Evolutionary conservation across 2,113 vertebrate genomes (phyloP), one percentile per base, ranked within the genome.

Genomic region (Festucalex cinctus): DNA sequence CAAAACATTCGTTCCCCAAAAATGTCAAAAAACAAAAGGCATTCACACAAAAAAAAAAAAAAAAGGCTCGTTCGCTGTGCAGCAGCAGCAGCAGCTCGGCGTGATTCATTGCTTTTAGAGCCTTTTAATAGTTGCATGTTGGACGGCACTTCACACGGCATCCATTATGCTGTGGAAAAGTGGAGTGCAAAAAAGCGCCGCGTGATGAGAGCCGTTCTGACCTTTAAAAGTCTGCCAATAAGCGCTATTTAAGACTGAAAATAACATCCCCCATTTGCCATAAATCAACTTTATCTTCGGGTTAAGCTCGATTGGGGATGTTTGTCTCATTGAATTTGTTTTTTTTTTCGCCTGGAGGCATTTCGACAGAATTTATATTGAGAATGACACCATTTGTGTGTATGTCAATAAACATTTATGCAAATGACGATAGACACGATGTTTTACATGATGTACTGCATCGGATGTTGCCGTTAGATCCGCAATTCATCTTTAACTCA

Each of bases 221-320:
- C 82, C 71, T 83, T 79, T 83, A 57, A 24, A 43, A 3, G n/a
- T 63, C 62, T 76, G 78, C 74, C 84, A 82, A 67, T 86, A 70
- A 78, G 65, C 51, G 24, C 7, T 17, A 17, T 62, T 63, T 6
- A 51, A 9, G 9, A 14, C 14, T 43, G 22, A 68, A 75, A 71
- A 70, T 46, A 6, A 20, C 26, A 8, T n/a, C n/a, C 51, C 24
- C 12, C 9, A 57, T 39, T 65, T 43, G 56, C 28, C 46, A 61
- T 53, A 43, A 65, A 71, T 49, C 58, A 2, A 43, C n/a, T 64
- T 60, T 63, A 78, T 74, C 73, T 20, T 69, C 41, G 17, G 5
- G 24, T 48, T 77, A 28, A 39, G 48, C 49, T 61, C 71, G 65
- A 64, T 13, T 9, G 20, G 57, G 35, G 43, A 67, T 46, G 22